These are phyloP conservation scores for Neuroterus valhalla DNA, from an alignment of 1,140 invertebrate genomes.

Conservation along the genomic window DNA sequence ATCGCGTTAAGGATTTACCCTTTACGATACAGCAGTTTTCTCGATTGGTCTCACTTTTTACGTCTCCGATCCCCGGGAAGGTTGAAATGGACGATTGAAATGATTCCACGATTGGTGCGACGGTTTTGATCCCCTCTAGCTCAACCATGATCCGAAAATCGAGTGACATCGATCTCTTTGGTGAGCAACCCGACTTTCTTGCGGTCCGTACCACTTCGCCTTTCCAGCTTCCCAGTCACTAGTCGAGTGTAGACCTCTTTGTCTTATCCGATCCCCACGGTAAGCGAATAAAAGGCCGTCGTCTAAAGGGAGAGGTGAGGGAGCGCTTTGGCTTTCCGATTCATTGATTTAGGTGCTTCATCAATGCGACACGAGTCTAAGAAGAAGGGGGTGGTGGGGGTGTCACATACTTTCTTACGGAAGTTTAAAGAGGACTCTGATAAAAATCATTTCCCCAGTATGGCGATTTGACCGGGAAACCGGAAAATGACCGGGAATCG, in stretches of 20 bases:
- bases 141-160: slow-evolving; percentile 27
- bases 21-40: slow-evolving; percentile 21
- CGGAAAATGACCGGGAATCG: too few species aligned
- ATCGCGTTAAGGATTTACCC: slow-evolving; percentile 24
- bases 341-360: slow-evolving; percentile 53
- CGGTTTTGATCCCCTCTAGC: slow-evolving; percentile 21
- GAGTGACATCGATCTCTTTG: slow-evolving; percentile 29
- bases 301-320: slow-evolving; percentile 44
- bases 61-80: background rate
- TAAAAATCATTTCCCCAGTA: too few species aligned
- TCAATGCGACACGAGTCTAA: slow-evolving; percentile 16
- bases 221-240: slow-evolving; percentile 9
- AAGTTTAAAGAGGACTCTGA: too few species aligned
- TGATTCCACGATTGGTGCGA: slow-evolving; percentile 8
- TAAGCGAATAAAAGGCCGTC: slow-evolving; percentile 44
- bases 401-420: too few species aligned
- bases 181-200: slow-evolving; percentile 13
- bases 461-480: too few species aligned
- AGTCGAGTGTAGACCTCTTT: slow-evolving; percentile 30
- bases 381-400: background rate
- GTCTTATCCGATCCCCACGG: slow-evolving; percentile 11
- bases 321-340: slow-evolving; percentile 52
- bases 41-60: slow-evolving; percentile 16
- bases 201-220: slow-evolving; percentile 16
- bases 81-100: slow-evolving; percentile 7